Conservation (phyloP, 2,888 invertebrate genomes). For the Linyphia triangularis region DNA sequence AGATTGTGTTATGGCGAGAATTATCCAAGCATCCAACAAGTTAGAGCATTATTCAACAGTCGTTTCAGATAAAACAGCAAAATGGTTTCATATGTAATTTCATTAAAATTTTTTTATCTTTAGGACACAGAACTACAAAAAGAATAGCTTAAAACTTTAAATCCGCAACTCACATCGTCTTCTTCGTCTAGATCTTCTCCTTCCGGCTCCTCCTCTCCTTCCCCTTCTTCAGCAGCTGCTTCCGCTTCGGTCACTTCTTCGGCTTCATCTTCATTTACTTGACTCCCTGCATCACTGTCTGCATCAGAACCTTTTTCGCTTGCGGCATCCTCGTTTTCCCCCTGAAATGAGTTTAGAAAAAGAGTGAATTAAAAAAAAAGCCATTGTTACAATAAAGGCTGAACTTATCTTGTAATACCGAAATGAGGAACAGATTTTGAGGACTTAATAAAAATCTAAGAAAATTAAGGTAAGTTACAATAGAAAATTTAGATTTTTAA, state of each 20-base stretch:
- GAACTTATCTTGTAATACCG: too few relatives aligned
- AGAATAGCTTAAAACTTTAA: not conserved
- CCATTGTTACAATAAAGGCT: too few relatives aligned
- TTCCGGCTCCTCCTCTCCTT: constrained; percentile 71
- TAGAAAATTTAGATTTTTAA: too few relatives aligned
- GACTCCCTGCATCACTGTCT: constrained; percentile 72
- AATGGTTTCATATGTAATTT: not conserved
- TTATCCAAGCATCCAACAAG: too few relatives aligned
- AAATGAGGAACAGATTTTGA: too few relatives aligned
- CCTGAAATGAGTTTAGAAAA: too few relatives aligned
- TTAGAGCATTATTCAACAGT: too few relatives aligned
- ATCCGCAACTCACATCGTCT: constrained; percentile 54
- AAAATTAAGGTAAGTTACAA: too few relatives aligned
- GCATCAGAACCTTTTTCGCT: constrained; percentile 65
- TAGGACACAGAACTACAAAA: not conserved
- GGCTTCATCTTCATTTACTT: constrained; percentile 70
- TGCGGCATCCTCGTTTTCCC: constrained; percentile 64
- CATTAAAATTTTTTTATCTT: not conserved
- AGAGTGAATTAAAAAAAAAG: too few relatives aligned
- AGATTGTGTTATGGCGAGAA: too few relatives aligned
- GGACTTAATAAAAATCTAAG: too few relatives aligned
- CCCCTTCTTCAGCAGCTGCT: constrained; percentile 68
- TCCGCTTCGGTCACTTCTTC: constrained; percentile 74
- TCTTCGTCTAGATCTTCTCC: constrained; percentile 75
- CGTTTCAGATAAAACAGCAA: not conserved